Conservation (phyloP, 2,113 vertebrate genomes). For the Genyomyrus donnyi region DNA sequence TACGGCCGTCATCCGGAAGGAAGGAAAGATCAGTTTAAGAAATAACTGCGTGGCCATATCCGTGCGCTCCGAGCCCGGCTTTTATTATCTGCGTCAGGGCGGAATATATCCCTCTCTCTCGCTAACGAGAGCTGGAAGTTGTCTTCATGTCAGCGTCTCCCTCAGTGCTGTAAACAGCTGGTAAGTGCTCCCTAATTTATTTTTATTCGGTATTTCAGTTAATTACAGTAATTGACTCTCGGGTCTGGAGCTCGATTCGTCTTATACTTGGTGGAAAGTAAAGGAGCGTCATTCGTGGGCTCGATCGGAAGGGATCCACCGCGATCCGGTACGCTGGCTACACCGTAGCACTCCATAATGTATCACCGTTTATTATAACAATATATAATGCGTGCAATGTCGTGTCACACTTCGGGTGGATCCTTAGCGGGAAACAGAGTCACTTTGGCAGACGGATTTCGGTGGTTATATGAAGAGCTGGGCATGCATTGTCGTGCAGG, state of each 20-base stretch:
- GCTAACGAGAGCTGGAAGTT: constrained; percentile 9
- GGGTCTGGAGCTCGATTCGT: not conserved
- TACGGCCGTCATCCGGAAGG: not conserved
- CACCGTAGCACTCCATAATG: not conserved
- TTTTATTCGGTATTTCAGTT: not conserved
- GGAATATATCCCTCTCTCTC: not conserved
- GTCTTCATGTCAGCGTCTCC: not conserved
- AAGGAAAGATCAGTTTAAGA: not conserved
- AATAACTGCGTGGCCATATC: not conserved
- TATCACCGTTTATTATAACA: too few relatives aligned
- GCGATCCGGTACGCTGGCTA: not conserved
- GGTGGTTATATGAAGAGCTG: not conserved
- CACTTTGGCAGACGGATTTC: not conserved
- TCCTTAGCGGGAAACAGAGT: not conserved
- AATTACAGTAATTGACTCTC: not conserved
- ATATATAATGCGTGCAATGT: not conserved
- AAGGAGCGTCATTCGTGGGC: not conserved
- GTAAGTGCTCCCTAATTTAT: not conserved
- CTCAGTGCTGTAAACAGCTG: not conserved
- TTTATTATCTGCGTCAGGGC: constrained; percentile 9
- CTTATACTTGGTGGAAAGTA: not conserved
- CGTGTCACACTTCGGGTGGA: not conserved
- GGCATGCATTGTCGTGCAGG: not conserved
- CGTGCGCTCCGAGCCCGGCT: not conserved
- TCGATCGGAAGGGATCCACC: not conserved